These are phyloP conservation scores for Taphrorychus bicolor DNA, from an alignment of 2,888 invertebrate genomes.

Conservation along the genomic window DNA sequence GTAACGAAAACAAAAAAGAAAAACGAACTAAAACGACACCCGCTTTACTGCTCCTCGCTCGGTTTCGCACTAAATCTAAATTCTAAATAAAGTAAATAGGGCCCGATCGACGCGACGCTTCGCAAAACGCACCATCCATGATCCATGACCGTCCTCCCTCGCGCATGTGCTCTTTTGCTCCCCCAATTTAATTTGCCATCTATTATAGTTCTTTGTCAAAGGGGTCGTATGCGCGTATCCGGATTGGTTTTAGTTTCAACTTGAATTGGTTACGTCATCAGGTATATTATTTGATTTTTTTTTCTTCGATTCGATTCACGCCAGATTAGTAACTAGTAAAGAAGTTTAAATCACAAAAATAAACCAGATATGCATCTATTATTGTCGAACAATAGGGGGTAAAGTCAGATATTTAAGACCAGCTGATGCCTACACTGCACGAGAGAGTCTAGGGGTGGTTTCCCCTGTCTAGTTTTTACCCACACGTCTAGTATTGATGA, in stretches of 20 bases:
- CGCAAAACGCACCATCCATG: not conserved
- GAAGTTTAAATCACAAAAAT: not conserved
- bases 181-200: slow-evolving; percentile 8
- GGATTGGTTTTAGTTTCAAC: not conserved
- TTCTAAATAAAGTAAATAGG: not conserved
- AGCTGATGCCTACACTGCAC: not conserved
- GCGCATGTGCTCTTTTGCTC: slow-evolving; percentile 6
- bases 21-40: slow-evolving; percentile 52
- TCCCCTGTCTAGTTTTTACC: slow-evolving; percentile 6
- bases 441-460: not conserved
- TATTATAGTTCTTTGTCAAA: not conserved
- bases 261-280: no score
- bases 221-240: not conserved
- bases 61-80: slow-evolving; percentile 44
- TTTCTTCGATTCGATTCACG: no score
- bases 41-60: slow-evolving; percentile 44
- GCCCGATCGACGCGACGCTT: not conserved
- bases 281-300: no score
- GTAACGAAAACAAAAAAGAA: slow-evolving; percentile 52
- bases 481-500: not conserved
- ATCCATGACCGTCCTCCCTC: not conserved
- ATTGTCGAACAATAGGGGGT: not conserved
- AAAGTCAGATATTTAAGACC: not conserved
- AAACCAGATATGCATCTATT: not conserved
- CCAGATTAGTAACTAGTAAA: no score